phyloP scores from a whole-genome alignment of 2,888 invertebrate genomes.

The Ypsolopha sequella region DNA sequence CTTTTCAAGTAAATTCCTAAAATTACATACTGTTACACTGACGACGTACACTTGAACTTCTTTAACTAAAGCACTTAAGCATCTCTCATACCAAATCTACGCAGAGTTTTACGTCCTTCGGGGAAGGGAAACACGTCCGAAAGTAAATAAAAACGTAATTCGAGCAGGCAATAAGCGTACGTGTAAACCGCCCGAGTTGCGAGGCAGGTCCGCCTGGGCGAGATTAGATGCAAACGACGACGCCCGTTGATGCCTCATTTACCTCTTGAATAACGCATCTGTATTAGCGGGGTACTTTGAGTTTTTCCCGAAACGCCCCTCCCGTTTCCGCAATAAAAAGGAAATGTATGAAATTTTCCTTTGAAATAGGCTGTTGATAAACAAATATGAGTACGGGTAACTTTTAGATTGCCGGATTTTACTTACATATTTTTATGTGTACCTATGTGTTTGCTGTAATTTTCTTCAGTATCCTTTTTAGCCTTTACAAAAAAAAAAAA shows the following conservation, averaged over 20 bases:
- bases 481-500: not conserved
- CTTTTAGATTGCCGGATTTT: too few species aligned
- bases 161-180: not conserved
- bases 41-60: too few species aligned
- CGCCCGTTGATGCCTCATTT: conserved; percentile 58
- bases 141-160: not conserved
- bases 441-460: too few species aligned
- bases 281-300: conserved; percentile 23
- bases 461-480: not conserved
- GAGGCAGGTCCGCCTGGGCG: conserved; percentile 40
- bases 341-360: not conserved
- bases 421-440: too few species aligned
- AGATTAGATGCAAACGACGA: conserved; percentile 66
- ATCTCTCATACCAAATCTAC: too few species aligned
- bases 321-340: not conserved
- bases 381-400: too few species aligned
- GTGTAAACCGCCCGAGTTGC: conserved; percentile 9
- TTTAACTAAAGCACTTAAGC: too few species aligned
- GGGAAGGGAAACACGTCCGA: conserved; percentile 5
- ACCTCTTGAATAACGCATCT: conserved; percentile 59
- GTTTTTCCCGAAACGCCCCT: not conserved
- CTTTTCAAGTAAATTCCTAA: too few species aligned
- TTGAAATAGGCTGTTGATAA: not conserved
- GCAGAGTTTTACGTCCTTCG: not conserved
- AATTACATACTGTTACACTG: too few species aligned